Evolutionary conservation across 2,113 vertebrate species (phyloP), one percentile per base, ranked within the genome.

Genomic region (Heterocephalus glaber): DNA sequence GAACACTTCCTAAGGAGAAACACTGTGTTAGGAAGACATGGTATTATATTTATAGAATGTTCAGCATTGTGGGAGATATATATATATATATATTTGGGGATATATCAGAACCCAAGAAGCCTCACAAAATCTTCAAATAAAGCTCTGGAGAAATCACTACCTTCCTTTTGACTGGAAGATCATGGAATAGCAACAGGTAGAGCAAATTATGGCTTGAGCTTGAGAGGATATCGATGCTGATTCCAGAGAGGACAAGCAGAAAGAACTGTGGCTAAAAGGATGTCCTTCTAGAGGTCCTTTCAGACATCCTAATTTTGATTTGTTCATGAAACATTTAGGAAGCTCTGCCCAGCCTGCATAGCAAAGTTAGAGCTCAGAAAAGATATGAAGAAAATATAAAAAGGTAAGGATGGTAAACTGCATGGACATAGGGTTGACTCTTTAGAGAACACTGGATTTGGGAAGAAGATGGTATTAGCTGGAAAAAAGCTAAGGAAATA

Each of bases 81-180:
- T 94, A 63, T 49, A 49, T 9, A 87, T 33, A 56, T 14, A 65
- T n/a, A n/a, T n/a, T n/a, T n/a, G n/a, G n/a, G n/a, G n/a, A n/a
- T n/a, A n/a, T n/a, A n/a, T n/a, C n/a, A n/a, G n/a, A n/a, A n/a
- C n/a, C n/a, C n/a, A 85, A 92, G 82, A 94, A 58, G 12, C 52
- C 83, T 76, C 68, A 84, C 19, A 87, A 80, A 91, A 87, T 63
- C 74, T 58, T 86, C 16, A 63, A 35, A 83, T 87, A 85, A 70
- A 13, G 47, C 60, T 38, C 7, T 86, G 81, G 35, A n/a, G 58
- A 80, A 87, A 86, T 89, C 74, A 56, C 5, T 80, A n/a, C 47
- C 80, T 70, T 80, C 38, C 17, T 89, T 95, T n/a, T 90, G 54
- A 96, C 22, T 76, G n/a, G 38, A 24, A 89, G 5, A 94, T 76